Conservation (phyloP, 1,140 invertebrate genomes). For the Arctopsyche grandis region DNA sequence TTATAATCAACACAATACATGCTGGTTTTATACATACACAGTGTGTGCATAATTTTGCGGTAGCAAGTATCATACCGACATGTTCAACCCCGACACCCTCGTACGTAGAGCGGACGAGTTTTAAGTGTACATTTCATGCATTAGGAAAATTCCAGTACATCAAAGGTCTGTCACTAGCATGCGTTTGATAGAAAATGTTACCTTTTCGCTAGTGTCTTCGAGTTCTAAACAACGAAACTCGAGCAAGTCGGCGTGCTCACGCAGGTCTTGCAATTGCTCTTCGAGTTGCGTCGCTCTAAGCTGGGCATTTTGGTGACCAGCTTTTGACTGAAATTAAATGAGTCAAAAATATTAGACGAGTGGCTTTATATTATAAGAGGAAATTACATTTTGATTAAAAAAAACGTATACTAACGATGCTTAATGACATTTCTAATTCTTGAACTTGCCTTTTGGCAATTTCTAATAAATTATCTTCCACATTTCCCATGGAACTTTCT, state of each 20-base stretch:
- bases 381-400: background rate
- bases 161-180: constrained; percentile 51
- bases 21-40: too few relatives aligned
- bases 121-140: constrained; percentile 31
- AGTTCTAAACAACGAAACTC: constrained; percentile 71
- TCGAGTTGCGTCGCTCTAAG: constrained; percentile 66
- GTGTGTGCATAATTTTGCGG: too few relatives aligned
- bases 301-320: constrained; percentile 46
- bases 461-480: constrained; percentile 51
- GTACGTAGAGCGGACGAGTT: background rate
- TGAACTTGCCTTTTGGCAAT: constrained; percentile 52
- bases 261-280: constrained; percentile 67
- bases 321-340: constrained; percentile 46
- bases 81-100: background rate
- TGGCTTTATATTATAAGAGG: background rate
- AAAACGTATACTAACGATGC: constrained; percentile 48
- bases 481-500: constrained; percentile 39
- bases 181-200: constrained; percentile 50
- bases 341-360: background rate
- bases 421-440: constrained; percentile 53
- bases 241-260: constrained; percentile 70
- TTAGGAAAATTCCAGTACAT: constrained; percentile 14
- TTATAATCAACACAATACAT: background rate
- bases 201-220: constrained; percentile 62
- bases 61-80: too few relatives aligned